phyloP scores from a whole-genome alignment of 2,113 vertebrate genomes.

The Philantomba maxwellii region DNA sequence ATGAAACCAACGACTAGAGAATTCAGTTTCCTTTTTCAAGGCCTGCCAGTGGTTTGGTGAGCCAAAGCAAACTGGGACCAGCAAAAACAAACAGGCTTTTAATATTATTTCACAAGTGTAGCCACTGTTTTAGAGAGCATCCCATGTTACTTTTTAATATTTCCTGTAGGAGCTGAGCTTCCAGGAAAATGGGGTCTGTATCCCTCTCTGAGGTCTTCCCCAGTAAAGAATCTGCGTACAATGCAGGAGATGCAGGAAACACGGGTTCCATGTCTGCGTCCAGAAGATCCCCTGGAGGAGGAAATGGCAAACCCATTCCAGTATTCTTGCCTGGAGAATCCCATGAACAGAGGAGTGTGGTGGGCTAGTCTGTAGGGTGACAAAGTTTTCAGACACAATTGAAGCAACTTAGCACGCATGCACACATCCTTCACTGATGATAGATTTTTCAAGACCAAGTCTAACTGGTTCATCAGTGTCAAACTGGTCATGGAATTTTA shows the following conservation, averaged over 20 bases:
- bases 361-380: not conserved
- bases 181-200: not conserved
- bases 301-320: not conserved
- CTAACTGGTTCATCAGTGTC: not conserved
- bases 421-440: not conserved
- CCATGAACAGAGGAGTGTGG: not conserved
- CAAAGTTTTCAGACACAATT: not conserved
- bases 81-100: conserved; percentile 11
- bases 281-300: not conserved
- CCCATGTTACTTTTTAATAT: not conserved
- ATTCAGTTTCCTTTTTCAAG: conserved; percentile 13
- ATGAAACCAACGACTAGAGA: conserved; percentile 13
- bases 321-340: not conserved
- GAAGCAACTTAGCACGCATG: not conserved
- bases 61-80: not conserved
- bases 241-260: not conserved
- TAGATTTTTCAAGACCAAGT: not conserved
- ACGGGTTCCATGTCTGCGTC: accelerated
- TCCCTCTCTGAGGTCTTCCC: not conserved
- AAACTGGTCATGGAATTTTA: not conserved
- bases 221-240: not conserved
- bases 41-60: not conserved
- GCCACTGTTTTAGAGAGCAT: not conserved
- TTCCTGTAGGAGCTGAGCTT: not conserved
- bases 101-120: conserved; percentile 15